Evolutionary conservation across 2,888 invertebrate species (phyloP).

Genomic region (Lithophane semibrunnea): DNA sequence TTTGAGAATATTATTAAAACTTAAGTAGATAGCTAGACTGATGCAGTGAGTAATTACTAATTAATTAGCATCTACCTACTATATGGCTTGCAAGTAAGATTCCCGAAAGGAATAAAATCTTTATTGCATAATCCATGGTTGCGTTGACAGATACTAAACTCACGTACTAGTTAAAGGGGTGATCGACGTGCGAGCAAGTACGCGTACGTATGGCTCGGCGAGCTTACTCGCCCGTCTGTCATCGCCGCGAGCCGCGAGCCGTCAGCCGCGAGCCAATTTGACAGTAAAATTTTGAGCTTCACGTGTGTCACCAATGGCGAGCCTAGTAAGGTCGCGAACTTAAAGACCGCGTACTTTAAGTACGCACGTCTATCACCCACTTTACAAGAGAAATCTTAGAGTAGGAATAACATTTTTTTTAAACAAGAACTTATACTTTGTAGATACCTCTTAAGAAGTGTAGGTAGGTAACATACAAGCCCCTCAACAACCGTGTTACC

Average conservation of each 20-base stretch:
- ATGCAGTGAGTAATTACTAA: background rate
- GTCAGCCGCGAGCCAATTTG: no score
- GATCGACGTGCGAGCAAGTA: no score
- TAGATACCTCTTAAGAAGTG: background rate
- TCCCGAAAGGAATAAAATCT: background rate
- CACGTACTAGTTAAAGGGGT: no score
- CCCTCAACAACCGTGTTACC: slow-evolving; percentile 7
- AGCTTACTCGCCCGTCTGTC: no score
- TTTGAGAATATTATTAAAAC: slow-evolving; percentile 21
- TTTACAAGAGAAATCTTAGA: background rate
- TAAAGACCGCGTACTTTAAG: no score
- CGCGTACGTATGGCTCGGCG: no score
- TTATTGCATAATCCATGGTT: background rate
- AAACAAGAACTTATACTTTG: background rate
- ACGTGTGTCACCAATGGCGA: no score
- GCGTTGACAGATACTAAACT: background rate
- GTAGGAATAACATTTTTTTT: background rate
- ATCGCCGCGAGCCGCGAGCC: no score
- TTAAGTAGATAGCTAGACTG: background rate
- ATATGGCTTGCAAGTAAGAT: background rate
- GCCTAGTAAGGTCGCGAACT: no score
- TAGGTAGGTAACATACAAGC: background rate
- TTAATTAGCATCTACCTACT: background rate
- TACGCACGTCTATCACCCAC: background rate
- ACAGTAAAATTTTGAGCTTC: no score